Evolutionary conservation across 2,797 vertebrate genomes (phyloP), one percentile per base, ranked within the genome.

Genomic region (Cichlasoma orientale): DNA sequence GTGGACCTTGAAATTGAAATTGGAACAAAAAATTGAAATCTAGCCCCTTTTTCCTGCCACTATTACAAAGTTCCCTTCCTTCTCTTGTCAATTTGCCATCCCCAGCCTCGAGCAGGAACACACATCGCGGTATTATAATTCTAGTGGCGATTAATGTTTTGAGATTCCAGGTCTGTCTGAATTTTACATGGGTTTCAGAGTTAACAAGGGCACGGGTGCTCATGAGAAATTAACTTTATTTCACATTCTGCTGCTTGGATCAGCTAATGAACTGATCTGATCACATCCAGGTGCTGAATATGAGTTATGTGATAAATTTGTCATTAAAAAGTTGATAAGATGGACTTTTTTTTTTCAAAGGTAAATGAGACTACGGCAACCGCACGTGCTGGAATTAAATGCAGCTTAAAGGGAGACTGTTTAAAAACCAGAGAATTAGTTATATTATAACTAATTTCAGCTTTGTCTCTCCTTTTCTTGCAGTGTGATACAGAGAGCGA

Each of bases 1-100:
- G 97, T 93, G 85, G 97, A 98, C 96, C 98, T 98, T 98, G 97
- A 99, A 99, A 99, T 98, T 98, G 97, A 97, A 97, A 97, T 97
- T 97, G 96, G 96, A 94, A 92, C 88, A 89, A 92, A 94, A 95
- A 94, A 93, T 93, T 91, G 88, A 94, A 95, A 95, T 94, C 89
- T 88, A 93, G 88, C 92, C 89, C 90, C 88, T 88, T 92, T 92
- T 88, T 74, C 79, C 77, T 88, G 88, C 85, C 82, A 90, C 84
- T 72, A 69, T 87, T 82, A 78, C 84, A 89, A 91, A 91, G 84
- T 90, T 89, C 61, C 74, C 72, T 74, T 88, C 78, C 85, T 86
- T 58, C 74, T 63, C 74, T 58, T 86, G 61, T 84, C 80, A 86
- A 83, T 86, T 77, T 82, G 76, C 63, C 80, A 56, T 79, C 77